Percentiles rank a stretch among this genome's conserved stretches.
These are phyloP conservation scores for Limnephilus lunatus DNA, from an alignment of 2,888 invertebrate species.

Conservation along the genomic window DNA sequence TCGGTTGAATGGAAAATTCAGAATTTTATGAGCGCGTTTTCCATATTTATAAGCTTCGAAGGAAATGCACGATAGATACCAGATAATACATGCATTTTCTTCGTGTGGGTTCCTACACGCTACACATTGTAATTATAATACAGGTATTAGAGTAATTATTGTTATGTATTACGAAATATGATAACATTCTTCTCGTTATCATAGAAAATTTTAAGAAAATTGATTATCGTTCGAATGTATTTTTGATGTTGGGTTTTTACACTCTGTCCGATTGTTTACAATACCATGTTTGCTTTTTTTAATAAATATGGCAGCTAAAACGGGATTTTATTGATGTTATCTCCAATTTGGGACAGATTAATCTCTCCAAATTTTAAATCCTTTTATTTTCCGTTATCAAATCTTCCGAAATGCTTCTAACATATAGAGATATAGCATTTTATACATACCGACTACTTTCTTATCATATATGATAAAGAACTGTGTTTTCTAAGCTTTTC, in stretches of 20 bases:
- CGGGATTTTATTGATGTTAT: not conserved
- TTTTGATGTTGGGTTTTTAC: not conserved
- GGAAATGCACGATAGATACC: not conserved
- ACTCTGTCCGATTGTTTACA: not conserved
- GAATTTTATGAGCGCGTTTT: not conserved
- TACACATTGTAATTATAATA: not conserved
- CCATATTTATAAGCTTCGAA: not conserved
- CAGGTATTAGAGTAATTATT: not conserved
- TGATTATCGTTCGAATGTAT: not conserved
- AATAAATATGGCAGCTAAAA: not conserved
- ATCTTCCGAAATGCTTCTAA: not conserved
- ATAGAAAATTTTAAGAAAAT: not conserved
- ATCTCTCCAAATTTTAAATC: not conserved
- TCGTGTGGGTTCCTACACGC: not conserved
- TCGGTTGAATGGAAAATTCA: not conserved
- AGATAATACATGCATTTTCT: not conserved
- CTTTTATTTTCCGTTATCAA: not conserved
- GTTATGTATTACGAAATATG: not conserved
- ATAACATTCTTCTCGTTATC: not conserved
- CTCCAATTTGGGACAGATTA: not conserved
- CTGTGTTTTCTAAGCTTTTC: not conserved
- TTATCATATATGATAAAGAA: not conserved
- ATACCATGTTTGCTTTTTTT: not conserved
- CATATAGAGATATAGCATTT: not conserved
- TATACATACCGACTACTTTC: not conserved